Evolutionary conservation across 2,113 vertebrate species (phyloP), one percentile per base, ranked within the genome.

Genomic region (Bucco capensis): DNA sequence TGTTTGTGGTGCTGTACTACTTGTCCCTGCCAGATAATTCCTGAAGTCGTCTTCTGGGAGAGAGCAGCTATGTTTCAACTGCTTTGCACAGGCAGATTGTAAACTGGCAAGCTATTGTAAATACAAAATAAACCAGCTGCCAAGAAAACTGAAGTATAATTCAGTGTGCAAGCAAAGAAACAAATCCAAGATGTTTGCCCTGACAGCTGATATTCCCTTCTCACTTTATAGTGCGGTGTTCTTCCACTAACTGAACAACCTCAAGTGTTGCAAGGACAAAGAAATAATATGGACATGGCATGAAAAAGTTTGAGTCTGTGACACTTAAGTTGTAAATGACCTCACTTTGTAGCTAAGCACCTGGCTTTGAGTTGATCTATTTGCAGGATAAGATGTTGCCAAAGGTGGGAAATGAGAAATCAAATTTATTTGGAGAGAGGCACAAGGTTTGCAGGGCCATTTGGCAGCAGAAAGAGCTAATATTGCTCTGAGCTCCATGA

Each of bases 41-140:
- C 67, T 24, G 1, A 79, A 61, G 60, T 49, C 69, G 9, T 89
- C 82, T 93, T 91, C 47, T 60, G 89, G 90, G 88, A 87, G 54
- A 31, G 42, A 7, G 28, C 42, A 40, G 78, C 56, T 54, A 23
- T 30, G 28, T 73, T 89, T 91, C 84, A 53, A 1, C 19, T 85
- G 74, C 85, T 95, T 87, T 88, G 85, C 79, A n/a, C n/a, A 67
- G 88, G 73, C 93, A 94, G 87, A 54, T 76, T 91, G 75, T 58
- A 83, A 91, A 88, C 82, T 92, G 82, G 76, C 86, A 90, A 46
- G 78, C 73, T 81, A 86, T 65, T 71, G 76, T 46, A 91, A 92
- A 94, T 46, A 88, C 53, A 61, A 92, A 94, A 77, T 60, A 78
- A 95, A 86, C 19, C 61, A 88, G 61, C 86, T 93, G 90, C 90